Evolutionary conservation across 2,797 vertebrate genomes (phyloP), one percentile per base, ranked within the genome.

Genomic region (Crenuchus spilurus): DNA sequence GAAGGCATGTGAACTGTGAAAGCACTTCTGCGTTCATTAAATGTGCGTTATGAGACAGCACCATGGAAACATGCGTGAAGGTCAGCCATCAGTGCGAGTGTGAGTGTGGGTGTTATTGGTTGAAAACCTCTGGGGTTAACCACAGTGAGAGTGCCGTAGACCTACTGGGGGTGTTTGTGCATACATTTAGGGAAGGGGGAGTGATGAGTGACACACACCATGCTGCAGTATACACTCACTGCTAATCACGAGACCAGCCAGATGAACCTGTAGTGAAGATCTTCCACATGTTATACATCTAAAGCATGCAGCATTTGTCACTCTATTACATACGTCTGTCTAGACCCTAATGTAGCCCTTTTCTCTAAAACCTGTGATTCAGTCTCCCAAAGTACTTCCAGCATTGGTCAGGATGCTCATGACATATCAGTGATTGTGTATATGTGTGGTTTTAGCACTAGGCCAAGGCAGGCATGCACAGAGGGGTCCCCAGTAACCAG

Each of bases 111-210:
- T 82, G 81, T 78, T 62, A 52, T 16, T 55, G 66, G 66, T 70
- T 84, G 76, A 85, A 70, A n/a, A 77, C 69, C 80, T 52, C 75
- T 10, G 30, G 74, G 81, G 80, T 86, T 85, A 84, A 80, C 82
- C 84, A 75, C 70, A 77, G 76, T 78, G 78, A 78, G 83, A 86
- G 64, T 84, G 83, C 85, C 2, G 20, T 76, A 71, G 67, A n/a
- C 80, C 72, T 83, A 82, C 80, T 87, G 81, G 80, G 79, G 77
- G 63, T 55, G 60, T 39, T n/a, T n/a, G n/a, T n/a, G n/a, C n/a
- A n/a, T n/a, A n/a, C n/a, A 13, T 26, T 48, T 20, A 20, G 44
- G 18, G 55, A 7, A 35, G 9, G 33, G 9, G 11, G 37, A 31
- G 46, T 58, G 70, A 80, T 82, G 75, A 82, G 49, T 80, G 75